Percentiles rank a stretch among this genome's conserved stretches.
These are phyloP conservation scores for Heliothis peltigera DNA, from an alignment of 2,888 invertebrate species.

Conservation along the genomic window DNA sequence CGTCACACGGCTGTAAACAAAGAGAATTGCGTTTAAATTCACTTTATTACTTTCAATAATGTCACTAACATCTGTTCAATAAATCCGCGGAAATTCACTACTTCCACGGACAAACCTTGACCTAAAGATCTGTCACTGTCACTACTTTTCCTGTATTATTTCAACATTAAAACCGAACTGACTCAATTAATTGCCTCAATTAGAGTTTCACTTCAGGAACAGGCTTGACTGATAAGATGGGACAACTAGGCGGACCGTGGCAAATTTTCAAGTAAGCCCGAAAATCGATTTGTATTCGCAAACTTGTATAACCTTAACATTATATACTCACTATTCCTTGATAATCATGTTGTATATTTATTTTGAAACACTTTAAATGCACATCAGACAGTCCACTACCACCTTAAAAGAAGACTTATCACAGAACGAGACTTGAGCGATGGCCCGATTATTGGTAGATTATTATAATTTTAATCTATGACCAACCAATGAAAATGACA, in stretches of 20 bases:
- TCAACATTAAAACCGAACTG: conserved; percentile 49
- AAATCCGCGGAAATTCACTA: conserved; percentile 58
- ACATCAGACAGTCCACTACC: conserved; percentile 89
- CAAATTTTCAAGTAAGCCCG: conserved; percentile 68
- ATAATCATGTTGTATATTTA: conserved; percentile 91
- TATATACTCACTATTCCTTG: conserved; percentile 92
- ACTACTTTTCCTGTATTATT: conserved; percentile 59
- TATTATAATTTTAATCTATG: conserved; percentile 86
- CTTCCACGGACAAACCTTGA: conserved; percentile 73
- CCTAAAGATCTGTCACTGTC: conserved; percentile 82
- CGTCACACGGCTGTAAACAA: conserved; percentile 96
- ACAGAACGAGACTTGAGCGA: conserved; percentile 88
- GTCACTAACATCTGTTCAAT: conserved; percentile 71
- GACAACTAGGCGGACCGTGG: conserved; percentile 66
- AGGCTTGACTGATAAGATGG: conserved; percentile 69
- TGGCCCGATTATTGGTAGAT: conserved; percentile 83
- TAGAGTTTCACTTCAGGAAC: conserved; percentile 47
- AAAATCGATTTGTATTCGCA: conserved; percentile 87
- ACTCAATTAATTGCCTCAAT: conserved; percentile 45
- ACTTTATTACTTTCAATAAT: conserved; percentile 31
- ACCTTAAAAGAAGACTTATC: conserved; percentile 84
- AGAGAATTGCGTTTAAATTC: conserved; percentile 58
- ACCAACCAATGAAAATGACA: conserved; percentile 89
- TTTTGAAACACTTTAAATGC: conserved; percentile 84
- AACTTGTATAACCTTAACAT: conserved; percentile 80